Percentiles rank a stretch among this genome's conserved stretches.
Conservation (phyloP, 2,113 vertebrate genomes). For the Calidris pugnax region DNA sequence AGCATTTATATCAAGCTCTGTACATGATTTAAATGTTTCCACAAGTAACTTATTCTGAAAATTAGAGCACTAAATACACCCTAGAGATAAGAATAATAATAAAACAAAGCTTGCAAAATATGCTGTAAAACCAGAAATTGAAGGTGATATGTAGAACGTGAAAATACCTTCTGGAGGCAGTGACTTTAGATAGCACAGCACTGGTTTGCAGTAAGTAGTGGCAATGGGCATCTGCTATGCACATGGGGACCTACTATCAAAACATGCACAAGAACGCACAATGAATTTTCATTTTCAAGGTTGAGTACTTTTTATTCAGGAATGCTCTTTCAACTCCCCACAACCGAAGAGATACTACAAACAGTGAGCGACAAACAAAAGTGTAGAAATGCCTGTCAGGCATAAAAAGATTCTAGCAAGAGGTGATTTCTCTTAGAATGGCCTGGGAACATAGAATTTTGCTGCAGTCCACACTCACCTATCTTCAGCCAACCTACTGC, state of each 20-base stretch:
- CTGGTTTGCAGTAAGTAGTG: not conserved
- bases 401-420: not conserved
- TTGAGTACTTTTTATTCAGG: not conserved
- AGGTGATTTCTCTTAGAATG: not conserved
- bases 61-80: not conserved
- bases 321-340: not conserved
- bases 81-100: not conserved
- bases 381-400: fast-evolving
- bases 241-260: not conserved
- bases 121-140: not conserved
- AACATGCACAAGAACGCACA: not conserved
- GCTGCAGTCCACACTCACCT: fast-evolving
- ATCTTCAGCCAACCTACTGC: fast-evolving
- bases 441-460: not conserved
- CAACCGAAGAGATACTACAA: not conserved
- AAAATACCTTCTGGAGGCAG: not conserved
- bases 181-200: fast-evolving
- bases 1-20: not conserved
- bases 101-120: fast-evolving
- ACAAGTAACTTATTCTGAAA: not conserved
- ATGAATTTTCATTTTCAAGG: not conserved
- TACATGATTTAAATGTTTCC: not conserved
- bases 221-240: not conserved
- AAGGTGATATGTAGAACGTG: not conserved
- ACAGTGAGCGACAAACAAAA: not conserved